phyloP scores from a whole-genome alignment of 2,888 invertebrate species.

The Lycia hirtaria region DNA sequence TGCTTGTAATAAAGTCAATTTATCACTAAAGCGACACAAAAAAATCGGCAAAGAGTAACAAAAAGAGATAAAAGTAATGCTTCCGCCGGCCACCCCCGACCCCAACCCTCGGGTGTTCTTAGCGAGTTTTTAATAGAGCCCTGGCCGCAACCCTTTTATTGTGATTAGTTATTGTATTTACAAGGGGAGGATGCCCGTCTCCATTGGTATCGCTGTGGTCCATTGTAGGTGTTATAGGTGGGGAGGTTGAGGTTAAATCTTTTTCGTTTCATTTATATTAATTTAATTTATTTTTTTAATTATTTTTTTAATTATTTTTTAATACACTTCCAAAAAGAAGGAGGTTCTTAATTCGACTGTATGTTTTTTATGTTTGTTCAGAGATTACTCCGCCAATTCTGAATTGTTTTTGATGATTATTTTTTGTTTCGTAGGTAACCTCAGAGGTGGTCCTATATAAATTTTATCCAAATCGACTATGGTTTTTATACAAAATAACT shows the following conservation, averaged over 20 bases:
- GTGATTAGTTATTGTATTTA: slow-evolving; percentile 83
- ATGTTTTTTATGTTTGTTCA: too few species aligned
- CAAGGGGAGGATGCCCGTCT: slow-evolving; percentile 49
- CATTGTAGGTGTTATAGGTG: slow-evolving; percentile 11
- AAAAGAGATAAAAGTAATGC: slow-evolving; percentile 49
- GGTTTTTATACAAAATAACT: too few species aligned
- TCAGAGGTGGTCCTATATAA: too few species aligned
- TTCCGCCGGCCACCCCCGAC: slow-evolving; percentile 49
- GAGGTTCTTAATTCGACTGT: too few species aligned
- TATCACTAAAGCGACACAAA: background rate
- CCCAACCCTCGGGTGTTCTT: slow-evolving; percentile 70
- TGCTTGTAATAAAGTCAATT: background rate
- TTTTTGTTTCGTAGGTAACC: too few species aligned
- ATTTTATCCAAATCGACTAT: too few species aligned
- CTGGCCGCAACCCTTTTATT: slow-evolving; percentile 80
- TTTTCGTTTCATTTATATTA: background rate
- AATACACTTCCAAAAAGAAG: too few species aligned
- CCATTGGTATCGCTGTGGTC: slow-evolving; percentile 14
- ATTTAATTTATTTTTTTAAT: too few species aligned
- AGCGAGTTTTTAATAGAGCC: slow-evolving; percentile 81
- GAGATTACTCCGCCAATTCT: too few species aligned
- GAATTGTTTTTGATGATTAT: too few species aligned
- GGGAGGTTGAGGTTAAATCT: slow-evolving; percentile 19
- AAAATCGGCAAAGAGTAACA: slow-evolving; percentile 57
- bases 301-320: too few species aligned